phyloP scores from a whole-genome alignment of 2,797 vertebrate species.

The Siniperca scherzeri region DNA sequence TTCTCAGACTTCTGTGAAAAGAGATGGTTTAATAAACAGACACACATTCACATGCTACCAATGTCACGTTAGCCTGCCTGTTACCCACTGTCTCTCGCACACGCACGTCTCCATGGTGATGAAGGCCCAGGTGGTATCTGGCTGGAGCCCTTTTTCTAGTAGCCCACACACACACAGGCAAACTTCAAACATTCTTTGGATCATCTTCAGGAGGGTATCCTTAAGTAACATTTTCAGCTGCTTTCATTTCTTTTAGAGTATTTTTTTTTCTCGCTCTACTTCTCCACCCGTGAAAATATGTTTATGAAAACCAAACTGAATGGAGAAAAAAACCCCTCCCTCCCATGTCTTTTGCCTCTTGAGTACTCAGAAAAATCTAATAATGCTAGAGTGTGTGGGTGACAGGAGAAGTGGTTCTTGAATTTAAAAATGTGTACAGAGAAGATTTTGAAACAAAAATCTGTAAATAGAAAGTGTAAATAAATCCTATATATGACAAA shows the following conservation, averaged over 20 bases:
- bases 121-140: conserved; percentile 42
- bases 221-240: conserved; percentile 52
- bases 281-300: conserved; percentile 48
- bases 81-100: conserved; percentile 12
- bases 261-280: conserved; percentile 15
- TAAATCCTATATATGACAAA: conserved; percentile 88
- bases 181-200: conserved; percentile 41
- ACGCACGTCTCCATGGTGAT: conserved; percentile 54
- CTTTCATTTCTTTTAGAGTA: conserved; percentile 35
- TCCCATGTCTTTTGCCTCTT: conserved; percentile 47
- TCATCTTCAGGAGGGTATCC: conserved; percentile 40
- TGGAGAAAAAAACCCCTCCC: background rate
- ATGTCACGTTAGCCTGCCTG: conserved; percentile 34
- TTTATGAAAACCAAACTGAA: conserved; percentile 62
- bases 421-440: conserved; percentile 88
- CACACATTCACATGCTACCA: conserved; percentile 3
- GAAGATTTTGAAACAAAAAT: conserved; percentile 84
- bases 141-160: conserved; percentile 35
- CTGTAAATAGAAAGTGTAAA: conserved; percentile 91
- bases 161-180: background rate
- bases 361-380: conserved; percentile 49
- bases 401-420: conserved; percentile 74
- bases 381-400: conserved; percentile 68
- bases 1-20: background rate
- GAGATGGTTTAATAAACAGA: conserved; percentile 41